These are phyloP conservation scores for Leucoraja erinaceus DNA, from an alignment of 2,113 vertebrate species.

Conservation along the genomic window DNA sequence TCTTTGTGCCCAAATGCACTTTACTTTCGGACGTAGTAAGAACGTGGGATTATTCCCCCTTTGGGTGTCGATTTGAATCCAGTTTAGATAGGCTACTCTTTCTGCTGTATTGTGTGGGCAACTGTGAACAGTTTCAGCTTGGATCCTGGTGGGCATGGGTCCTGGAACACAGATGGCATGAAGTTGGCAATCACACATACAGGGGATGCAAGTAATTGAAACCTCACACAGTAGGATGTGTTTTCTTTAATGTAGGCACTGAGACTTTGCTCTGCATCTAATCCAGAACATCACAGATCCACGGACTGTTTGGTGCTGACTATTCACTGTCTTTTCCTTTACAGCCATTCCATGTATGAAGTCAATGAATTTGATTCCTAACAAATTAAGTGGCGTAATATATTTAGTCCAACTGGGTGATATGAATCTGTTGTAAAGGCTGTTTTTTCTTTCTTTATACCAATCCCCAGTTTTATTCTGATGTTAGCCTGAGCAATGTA, in stretches of 20 bases:
- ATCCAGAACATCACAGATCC: not conserved
- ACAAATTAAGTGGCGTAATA: not conserved
- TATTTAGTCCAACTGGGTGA: not conserved
- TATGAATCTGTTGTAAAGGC: not conserved
- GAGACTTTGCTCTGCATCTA: constrained; percentile 18
- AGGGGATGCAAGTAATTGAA: constrained; percentile 28
- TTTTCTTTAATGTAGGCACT: constrained; percentile 5
- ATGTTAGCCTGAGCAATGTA: not conserved
- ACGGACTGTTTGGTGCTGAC: not conserved
- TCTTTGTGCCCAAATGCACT: not conserved
- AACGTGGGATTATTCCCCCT: not conserved
- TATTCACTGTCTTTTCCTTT: not conserved
- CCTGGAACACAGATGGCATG: constrained; percentile 28
- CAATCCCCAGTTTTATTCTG: not conserved
- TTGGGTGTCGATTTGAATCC: not conserved
- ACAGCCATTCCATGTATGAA: not conserved
- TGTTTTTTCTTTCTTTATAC: not conserved
- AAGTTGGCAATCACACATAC: not conserved
- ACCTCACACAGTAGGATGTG: constrained; percentile 14
- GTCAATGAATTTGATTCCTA: not conserved
- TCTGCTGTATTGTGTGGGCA: not conserved
- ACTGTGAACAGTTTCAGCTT: not conserved
- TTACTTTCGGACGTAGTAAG: not conserved
- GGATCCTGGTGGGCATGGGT: constrained; percentile 6
- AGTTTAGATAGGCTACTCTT: not conserved